phyloP scores from a whole-genome alignment of 2,797 vertebrate genomes.

The Spheniscus humboldti region DNA sequence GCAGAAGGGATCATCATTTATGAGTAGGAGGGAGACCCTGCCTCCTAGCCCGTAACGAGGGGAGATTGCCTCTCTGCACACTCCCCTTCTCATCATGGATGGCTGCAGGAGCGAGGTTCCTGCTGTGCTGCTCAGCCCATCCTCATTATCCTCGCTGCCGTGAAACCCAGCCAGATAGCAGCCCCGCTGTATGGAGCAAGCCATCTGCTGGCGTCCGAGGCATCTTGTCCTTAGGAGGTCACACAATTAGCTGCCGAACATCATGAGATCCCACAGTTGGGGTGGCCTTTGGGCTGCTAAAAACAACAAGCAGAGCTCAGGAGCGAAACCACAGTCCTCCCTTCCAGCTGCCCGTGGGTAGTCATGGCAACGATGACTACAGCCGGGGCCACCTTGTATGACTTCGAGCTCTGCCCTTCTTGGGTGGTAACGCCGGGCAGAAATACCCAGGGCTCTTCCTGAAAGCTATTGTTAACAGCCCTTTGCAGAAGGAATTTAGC shows the following conservation, averaged over 20 bases:
- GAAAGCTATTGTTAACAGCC: background rate
- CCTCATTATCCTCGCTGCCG: background rate
- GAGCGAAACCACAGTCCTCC: background rate
- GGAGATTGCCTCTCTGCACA: background rate
- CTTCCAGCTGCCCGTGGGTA: background rate
- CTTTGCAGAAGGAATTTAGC: background rate
- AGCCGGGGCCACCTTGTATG: background rate
- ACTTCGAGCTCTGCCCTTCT: background rate
- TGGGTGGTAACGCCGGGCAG: background rate
- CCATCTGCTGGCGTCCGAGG: background rate
- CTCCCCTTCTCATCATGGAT: background rate
- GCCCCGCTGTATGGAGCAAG: background rate
- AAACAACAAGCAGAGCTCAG: background rate
- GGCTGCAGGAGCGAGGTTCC: background rate
- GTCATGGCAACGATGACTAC: background rate
- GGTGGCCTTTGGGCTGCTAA: background rate
- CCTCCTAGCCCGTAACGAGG: rapidly evolving
- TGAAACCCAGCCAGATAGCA: background rate
- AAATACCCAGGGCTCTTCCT: background rate
- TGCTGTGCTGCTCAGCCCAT: background rate
- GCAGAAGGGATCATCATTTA: background rate
- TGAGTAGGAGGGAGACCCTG: background rate
- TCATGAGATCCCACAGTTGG: background rate
- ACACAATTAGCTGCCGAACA: background rate
- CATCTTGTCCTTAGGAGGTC: background rate